phyloP scores from a whole-genome alignment of 37 sponge, comb jelly and placozoan genomes.

The Eunapius fragilis region DNA sequence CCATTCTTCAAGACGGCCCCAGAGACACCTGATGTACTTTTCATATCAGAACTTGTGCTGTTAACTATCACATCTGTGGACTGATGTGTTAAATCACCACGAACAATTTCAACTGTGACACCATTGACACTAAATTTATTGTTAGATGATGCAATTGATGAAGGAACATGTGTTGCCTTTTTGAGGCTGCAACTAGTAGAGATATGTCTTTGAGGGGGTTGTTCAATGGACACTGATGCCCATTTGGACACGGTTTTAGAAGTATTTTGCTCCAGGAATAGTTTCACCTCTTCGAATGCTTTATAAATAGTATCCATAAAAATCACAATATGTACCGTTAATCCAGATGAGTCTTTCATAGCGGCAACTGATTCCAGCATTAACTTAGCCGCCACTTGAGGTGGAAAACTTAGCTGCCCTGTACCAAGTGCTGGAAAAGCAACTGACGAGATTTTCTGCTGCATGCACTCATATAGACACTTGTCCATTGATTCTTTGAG shows the following conservation, averaged over 20 bases:
- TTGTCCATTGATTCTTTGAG: conserved; percentile 27
- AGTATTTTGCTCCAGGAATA: neutral
- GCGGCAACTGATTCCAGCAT: conserved; percentile 23
- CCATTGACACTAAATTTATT: conserved; percentile 2
- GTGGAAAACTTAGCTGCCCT: conserved; percentile 52
- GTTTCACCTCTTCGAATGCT: neutral
- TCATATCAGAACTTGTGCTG: conserved; percentile 38
- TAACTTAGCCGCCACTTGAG: conserved; percentile 26
- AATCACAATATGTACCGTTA: conserved; percentile 36
- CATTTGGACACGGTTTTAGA: neutral
- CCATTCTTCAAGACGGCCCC: conserved; percentile 60
- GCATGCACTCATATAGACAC: conserved; percentile 31
- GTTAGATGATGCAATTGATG: neutral
- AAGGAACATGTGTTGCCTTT: neutral
- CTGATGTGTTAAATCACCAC: conserved; percentile 64
- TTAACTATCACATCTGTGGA: conserved; percentile 56
- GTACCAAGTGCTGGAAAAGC: conserved; percentile 75
- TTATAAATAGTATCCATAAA: conserved; percentile 37
- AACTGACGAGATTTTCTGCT: conserved; percentile 17
- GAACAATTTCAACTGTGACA: conserved; percentile 27
- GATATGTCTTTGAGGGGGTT: too few relatives aligned
- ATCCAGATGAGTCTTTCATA: conserved; percentile 8
- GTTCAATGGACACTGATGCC: too few relatives aligned
- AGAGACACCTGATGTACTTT: conserved; percentile 43
- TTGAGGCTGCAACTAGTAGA: too few relatives aligned